Evolutionary conservation across 2,888 invertebrate species (phyloP), one percentile per base, ranked within the genome.

Genomic region (Ectemnius lituratus): DNA sequence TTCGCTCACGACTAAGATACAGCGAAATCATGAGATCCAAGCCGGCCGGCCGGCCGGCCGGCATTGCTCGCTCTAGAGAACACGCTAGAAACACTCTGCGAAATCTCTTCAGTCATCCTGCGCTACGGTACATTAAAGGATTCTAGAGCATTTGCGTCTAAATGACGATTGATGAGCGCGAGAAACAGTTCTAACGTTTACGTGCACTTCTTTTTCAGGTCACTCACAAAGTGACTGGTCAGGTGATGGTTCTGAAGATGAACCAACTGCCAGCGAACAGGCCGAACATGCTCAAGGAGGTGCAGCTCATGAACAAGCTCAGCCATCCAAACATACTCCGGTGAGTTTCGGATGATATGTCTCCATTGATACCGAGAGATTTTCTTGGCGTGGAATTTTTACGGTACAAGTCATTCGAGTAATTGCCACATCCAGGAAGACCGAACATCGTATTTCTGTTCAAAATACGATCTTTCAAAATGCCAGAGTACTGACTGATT

Each of bases 231-330:
- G 95, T 96, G 84, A 97, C 97, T 69, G 96, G 96, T 86, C 95
- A 97, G 91, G 97, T 98, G 89, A 98, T 98, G 98, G 98, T 98
- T 91, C 94, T 98, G 89, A 98, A 98, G 92, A 97, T 97, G 96
- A 97, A 98, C 93, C 95, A 97, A 92, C 95, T 97, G 90, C 94
- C 96, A 79, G 97, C 97, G 86, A 98, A 98, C 93, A 94, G 98
- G 88, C 97, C 97, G 85, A 98, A 97, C 92, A 98, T 98, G 96
- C 94, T 98, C 87, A 96, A 98, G 89, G 98, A 98, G 93, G 98
- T 98, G 82, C 98, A 98, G 92, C 94, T 98, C 86, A 97, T 98
- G 96, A 98, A 98, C 92, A 95, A 96, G 89, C 94, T 98, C 82
- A 97, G 96, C 88, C 98, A 98, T 93, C 96, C 97, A 75, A 98